Evolutionary conservation across 1,140 invertebrate species (phyloP), one percentile per base, ranked within the genome.

Genomic region (Drosophila carrolli): DNA sequence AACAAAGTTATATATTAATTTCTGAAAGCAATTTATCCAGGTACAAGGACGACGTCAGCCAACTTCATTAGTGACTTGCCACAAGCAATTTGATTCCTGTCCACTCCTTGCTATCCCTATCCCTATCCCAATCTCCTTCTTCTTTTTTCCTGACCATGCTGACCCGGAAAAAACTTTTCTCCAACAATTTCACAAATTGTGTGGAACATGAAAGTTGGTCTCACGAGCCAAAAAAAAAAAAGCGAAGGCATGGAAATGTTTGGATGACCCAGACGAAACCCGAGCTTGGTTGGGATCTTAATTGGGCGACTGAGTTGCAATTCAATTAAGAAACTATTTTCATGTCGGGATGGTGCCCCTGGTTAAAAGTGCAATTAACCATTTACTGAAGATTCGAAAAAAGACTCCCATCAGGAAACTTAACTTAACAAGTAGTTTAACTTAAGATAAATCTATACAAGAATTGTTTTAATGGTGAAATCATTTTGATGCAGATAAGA

Each of bases 21-120:
- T 37, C 23, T 23, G 53, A 38, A 37, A 50, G 66, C 66, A 51
- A 54, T 60, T 11, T 35, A 72, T 50, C 48, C 23, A 27, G 19
- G 43, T 71, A 40, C 29, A 32, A 13, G 35, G 23, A 58, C 29
- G 23, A 48, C 16, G 61, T 59, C 50, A 43, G 37, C 70, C 46
- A 75, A 75, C 72, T 75, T 75, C 53, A 37, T 74, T 75, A 66
- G 38, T 55, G 35, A 46, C 54, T 59, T 68, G 60, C 47, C 71
- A 54, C 72, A 58, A 66, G 48, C 62, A 75, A 75, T 40, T 75
- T 75, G 54, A 35, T 5, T 16, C 27, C n/a, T 58, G 51, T 32
- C 46, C 60, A 4, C 29, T 35, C 23, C 27, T 27, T 11, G 19
- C 37, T 7, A 4, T n/a, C 13, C 47, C 60, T 7, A 4, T n/a